Base-by-base conservation (phyloP, 1,140 invertebrate species). In the Condylostylus longicornis region DNA sequence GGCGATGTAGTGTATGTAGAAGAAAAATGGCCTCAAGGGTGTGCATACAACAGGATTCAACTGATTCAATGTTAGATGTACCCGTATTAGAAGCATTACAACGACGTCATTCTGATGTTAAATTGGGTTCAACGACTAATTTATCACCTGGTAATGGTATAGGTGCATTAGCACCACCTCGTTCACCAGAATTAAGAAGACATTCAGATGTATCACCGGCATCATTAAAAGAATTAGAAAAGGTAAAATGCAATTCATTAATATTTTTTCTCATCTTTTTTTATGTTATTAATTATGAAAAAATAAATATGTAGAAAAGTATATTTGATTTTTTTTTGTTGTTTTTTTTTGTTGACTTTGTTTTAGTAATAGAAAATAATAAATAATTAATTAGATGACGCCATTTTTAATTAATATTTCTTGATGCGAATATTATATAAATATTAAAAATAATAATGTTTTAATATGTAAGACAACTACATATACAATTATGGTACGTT, bases 181-280 rank as follows among this genome's bases (percentile, higher is more conserved):
- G 81, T 18, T 82, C 77, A 41, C 78, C 81, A 0, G 82, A 86
- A 47, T 58, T 82, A 1, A 61, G 82, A 1, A 63, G 82, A 23
- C 82, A 86, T 49, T 84, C 80, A 1, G 82, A 85, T 42, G 81
- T 85, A 1, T 85, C 82, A 13, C 80, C 81, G 1, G 81, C 81
- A 1, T 83, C 79, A 23, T 62, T 85, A 4, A 85, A 84, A 51
- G 81, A 85, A 60, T 63, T 86, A 2, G 82, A 85, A 64, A 81
- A 83, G 70, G 81, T 84, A 66, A 64, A 62, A 53, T 13, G 12
- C 22, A 7, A 10, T 23, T 23, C 22, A 23, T 23, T 6, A 23
- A 10, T 23, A 6, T 23, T 23, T 23, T 10, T 23, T 5, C 5
- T 6, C 10, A 10, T 10, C 22, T 6, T 23, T 23, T 23, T 23